Evolutionary conservation across 2,797 vertebrate species (phyloP), one percentile per base, ranked within the genome.

Genomic region (Dallia pectoralis): DNA sequence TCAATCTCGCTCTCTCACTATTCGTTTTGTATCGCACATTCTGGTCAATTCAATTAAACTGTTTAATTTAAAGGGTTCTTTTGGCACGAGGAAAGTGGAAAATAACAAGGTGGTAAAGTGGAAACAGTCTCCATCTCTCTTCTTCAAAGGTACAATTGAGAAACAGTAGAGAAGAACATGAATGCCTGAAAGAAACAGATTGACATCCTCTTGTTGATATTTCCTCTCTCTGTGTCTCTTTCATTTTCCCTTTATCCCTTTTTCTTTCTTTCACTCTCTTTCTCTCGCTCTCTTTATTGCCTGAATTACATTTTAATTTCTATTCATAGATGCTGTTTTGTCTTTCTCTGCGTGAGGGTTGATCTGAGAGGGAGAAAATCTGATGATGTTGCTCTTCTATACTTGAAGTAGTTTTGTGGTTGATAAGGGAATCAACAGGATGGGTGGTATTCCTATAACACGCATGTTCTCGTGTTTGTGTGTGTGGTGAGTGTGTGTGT

Each of bases 241-340:
- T 70, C 30, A 27, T 56, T 66, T 15, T 40, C 11, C 61, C 59
- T 65, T 18, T 70, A 49, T 75, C 48, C 64, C 8, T 67, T 33
- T 66, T 4, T n/a, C n/a, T 61, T n/a, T 67, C 65, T 67, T n/a
- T 67, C 27, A 65, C 61, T 30, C 15, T 27, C 11, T 53, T 15
- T 40, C 61, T 30, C 15, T 27, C 11, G 36, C 16, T 40, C 8
- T 7, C 18, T 53, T 19, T 71, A 62, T 62, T 68, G 51, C n/a
- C 14, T 48, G 25, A 32, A 32, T 69, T 27, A 62, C 69, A 18
- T 27, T 56, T 36, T 47, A 32, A 22, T 11, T 14, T 27, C 63
- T 65, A 65, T 25, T 32, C 7, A 44, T 62, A 16, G 30, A 47
- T 2, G 12, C 30, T 53, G 72, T 33, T 67, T 27, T 68, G 51